Percentiles rank a stretch among this genome's conserved stretches.
Conservation (phyloP, 2,113 vertebrate genomes). For the Tiliqua scincoides region DNA sequence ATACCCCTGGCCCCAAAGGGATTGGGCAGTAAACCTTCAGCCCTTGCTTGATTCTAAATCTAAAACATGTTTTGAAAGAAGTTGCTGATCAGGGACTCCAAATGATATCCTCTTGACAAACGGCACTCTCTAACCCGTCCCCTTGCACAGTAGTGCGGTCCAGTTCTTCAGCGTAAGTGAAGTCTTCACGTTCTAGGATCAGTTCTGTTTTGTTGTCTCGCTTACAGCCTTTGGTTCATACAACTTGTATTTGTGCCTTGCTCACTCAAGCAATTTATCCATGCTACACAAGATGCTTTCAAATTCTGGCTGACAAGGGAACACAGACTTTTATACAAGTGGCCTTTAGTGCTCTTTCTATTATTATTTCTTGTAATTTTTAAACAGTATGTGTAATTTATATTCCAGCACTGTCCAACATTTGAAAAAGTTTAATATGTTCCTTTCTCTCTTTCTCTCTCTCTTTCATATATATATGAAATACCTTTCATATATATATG, state of each 20-base stretch:
- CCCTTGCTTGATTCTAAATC: background rate
- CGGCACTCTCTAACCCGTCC: background rate
- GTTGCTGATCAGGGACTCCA: background rate
- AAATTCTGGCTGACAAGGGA: constrained; percentile 83
- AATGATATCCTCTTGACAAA: background rate
- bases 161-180: constrained; percentile 4
- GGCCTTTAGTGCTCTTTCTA: constrained; percentile 97
- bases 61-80: background rate
- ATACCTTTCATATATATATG: constrained; percentile 89
- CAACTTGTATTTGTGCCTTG: constrained; percentile 94
- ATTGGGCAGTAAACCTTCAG: background rate
- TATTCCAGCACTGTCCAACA: constrained; percentile 86
- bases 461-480: constrained; percentile 55
- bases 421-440: constrained; percentile 88
- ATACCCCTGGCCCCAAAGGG: no score
- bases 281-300: constrained; percentile 76
- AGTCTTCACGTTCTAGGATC: constrained; percentile 52
- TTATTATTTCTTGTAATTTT: constrained; percentile 93
- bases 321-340: constrained; percentile 93
- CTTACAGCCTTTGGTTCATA: constrained; percentile 80
- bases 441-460: no score
- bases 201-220: constrained; percentile 65
- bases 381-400: constrained; percentile 88
- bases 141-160: constrained; percentile 15
- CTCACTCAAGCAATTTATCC: constrained; percentile 80